Conservation (phyloP, 2,113 vertebrate species). For the cattle (Bos taurus) region ARS-UCD2.0 NC_037336.1:31176501-31177000, state of each 20-base stretch:
- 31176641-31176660: background rate
- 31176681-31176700: background rate
- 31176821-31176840: background rate
- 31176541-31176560: background rate
- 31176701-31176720: background rate
- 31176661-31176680: background rate
- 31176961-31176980: background rate
- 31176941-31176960: background rate
- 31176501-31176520: background rate
- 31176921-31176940: background rate
- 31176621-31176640: background rate
- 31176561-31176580: background rate
- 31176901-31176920: background rate
- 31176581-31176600: background rate
- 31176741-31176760: background rate
- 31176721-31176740: background rate
- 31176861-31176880: background rate
- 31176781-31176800: background rate
- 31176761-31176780: background rate
- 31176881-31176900: background rate
- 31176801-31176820: background rate
- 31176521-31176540: background rate
- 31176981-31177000: constrained; percentile 2
- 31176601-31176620: background rate
- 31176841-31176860: background rate